Evolutionary conservation across 2,113 vertebrate species (phyloP), one percentile per base, ranked within the genome.

Genomic region (Delphinapterus leucas): DNA sequence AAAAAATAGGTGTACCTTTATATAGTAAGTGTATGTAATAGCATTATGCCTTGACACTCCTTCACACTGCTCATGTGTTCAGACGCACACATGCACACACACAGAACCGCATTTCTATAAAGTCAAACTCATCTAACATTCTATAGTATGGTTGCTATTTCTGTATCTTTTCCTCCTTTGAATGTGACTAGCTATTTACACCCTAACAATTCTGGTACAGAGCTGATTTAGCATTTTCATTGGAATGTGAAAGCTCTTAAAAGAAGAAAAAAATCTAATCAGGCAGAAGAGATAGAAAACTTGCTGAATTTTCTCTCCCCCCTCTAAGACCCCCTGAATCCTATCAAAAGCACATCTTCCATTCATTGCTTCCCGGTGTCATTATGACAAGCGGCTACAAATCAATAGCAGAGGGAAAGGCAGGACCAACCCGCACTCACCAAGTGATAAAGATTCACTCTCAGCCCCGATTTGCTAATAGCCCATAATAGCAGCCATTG

Each of bases 401-500:
- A 99, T 99, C 99, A 99, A 98, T 99, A 98, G 98, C 98, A 90
- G 98, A 97, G 96, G 98, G 98, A 92, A 73, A 97, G 97, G 98
- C 98, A 94, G 96, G 97, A 97, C 98, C 97, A 97, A 98, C 98
- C 98, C 97, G 97, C 98, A 96, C 96, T 98, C 98, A 97, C 98
- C 98, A 89, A 98, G 98, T 98, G 99, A 98, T 98, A 98, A 98
- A 99, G 98, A 99, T 98, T 98, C 98, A 98, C 98, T 99, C 99
- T 98, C 98, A 98, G 97, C 98, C 98, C 98, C 98, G 98, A 99
- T 99, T 99, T 99, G 99, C 99, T 99, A 99, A 99, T 99, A 99
- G 99, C 99, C 99, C 99, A 99, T 99, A 99, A 99, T 99, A 99
- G 99, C 98, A 99, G 98, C 99, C 99, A 99, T 99, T 99, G 99